phyloP scores from a whole-genome alignment of 2,113 vertebrate genomes.

The Silurus meridionalis region DNA sequence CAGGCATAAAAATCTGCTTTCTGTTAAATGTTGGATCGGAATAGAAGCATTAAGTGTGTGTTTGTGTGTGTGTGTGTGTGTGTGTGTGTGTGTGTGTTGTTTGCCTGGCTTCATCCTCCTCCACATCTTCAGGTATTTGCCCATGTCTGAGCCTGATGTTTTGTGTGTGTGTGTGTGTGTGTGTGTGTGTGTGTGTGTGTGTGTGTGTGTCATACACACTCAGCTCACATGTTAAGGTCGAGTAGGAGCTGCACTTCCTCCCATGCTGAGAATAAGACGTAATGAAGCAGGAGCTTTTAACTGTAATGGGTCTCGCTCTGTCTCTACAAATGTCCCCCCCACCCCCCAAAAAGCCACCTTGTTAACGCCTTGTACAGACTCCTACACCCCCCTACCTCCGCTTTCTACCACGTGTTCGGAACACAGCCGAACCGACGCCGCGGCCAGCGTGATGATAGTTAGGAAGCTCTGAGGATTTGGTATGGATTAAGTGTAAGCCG shows the following conservation, averaged over 20 bases:
- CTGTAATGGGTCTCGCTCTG: background rate
- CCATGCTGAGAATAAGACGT: slow-evolving; percentile 19
- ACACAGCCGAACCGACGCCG: background rate
- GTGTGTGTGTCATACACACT: slow-evolving; percentile 4
- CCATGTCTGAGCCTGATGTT: background rate
- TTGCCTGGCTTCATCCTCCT: background rate
- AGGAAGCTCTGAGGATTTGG: background rate
- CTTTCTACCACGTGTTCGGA: background rate
- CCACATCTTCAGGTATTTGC: slow-evolving; percentile 7
- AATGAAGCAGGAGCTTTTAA: background rate
- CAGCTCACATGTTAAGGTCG: background rate
- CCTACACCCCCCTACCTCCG: background rate
- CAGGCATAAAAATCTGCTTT: background rate
- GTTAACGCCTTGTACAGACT: background rate
- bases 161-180: background rate
- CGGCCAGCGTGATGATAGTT: background rate
- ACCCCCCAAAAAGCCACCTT: background rate
- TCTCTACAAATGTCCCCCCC: background rate
- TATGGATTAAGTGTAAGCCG: slow-evolving; percentile 4
- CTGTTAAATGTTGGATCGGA: background rate
- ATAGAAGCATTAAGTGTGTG: background rate
- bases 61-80: slow-evolving; percentile 4
- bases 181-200: slow-evolving; percentile 8
- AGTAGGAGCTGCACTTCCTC: slow-evolving; percentile 6
- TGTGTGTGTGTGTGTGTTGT: background rate